Percentiles rank a stretch among this genome's conserved stretches.
Conservation (phyloP, 2,888 invertebrate species). For the Sesia bembeciformis region DNA sequence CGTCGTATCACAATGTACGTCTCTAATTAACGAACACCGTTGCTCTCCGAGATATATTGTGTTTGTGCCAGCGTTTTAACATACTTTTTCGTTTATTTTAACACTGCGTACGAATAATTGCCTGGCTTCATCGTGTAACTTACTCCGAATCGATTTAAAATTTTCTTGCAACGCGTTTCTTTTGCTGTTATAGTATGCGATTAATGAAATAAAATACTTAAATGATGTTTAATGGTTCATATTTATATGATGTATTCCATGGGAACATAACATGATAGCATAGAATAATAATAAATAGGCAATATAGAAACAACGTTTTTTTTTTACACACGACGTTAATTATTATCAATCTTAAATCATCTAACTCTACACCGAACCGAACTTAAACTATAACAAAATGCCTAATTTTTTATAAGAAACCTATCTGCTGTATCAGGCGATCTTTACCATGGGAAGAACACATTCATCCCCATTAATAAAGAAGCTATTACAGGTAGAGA, state of each 20-base stretch:
- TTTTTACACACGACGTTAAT: too few relatives aligned
- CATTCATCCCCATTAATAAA: constrained; percentile 33
- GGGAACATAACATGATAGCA: too few relatives aligned
- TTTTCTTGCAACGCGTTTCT: too few relatives aligned
- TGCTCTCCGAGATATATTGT: constrained; percentile 43
- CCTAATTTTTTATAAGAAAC: constrained; percentile 24
- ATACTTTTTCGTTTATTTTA: constrained; percentile 17
- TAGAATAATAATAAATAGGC: too few relatives aligned
- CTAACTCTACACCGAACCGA: background rate
- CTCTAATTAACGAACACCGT: constrained; percentile 60
- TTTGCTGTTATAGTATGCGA: too few relatives aligned
- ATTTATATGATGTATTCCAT: too few relatives aligned
- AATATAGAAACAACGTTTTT: too few relatives aligned
- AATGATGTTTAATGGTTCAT: too few relatives aligned
- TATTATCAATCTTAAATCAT: too few relatives aligned
- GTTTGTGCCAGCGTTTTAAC: constrained; percentile 17
- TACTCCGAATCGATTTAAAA: too few relatives aligned
- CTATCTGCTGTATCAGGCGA: constrained; percentile 35
- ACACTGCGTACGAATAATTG: constrained; percentile 16
- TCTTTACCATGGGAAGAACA: constrained; percentile 43
- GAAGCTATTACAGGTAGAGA: constrained; percentile 46
- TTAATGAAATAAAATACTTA: too few relatives aligned
- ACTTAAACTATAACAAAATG: background rate
- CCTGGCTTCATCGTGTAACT: constrained; percentile 2
- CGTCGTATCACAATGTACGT: constrained; percentile 52